Evolutionary conservation across 2,888 invertebrate species (phyloP).

Genomic region (Nomada fucata): DNA sequence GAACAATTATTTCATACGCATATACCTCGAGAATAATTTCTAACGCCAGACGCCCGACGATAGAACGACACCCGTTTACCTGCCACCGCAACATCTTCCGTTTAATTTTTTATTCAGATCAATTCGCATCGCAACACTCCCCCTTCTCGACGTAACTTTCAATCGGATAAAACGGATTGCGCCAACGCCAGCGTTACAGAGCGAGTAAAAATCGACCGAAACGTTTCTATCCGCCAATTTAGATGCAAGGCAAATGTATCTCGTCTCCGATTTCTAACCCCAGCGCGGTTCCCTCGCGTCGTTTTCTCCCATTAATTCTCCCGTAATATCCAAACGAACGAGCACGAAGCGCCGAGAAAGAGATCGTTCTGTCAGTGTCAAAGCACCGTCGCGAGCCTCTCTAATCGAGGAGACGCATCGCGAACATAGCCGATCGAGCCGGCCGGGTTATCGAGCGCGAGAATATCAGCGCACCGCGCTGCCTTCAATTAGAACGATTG

Average conservation of each 20-base stretch:
- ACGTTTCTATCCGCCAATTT: not conserved
- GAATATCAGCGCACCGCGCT: constrained; percentile 21
- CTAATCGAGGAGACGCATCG: constrained; percentile 39
- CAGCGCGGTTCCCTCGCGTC: constrained; percentile 4
- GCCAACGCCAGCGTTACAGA: not conserved
- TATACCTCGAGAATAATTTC: too few species aligned
- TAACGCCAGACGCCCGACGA: too few species aligned
- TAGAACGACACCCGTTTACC: too few species aligned
- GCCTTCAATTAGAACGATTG: constrained; percentile 65
- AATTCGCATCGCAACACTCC: too few species aligned
- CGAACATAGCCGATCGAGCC: constrained; percentile 6
- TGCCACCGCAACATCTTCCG: too few species aligned
- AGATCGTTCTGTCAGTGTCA: constrained; percentile 37
- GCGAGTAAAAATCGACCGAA: constrained; percentile 1
- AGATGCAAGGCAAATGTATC: too few species aligned
- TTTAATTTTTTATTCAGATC: too few species aligned
- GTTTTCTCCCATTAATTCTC: constrained; percentile 38
- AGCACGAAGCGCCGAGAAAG: not conserved
- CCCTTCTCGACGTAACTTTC: too few species aligned
- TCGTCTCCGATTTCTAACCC: not conserved
- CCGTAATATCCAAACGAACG: constrained; percentile 17
- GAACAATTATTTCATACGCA: too few species aligned
- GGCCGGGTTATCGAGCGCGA: constrained; percentile 39
- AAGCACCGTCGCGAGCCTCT: not conserved
- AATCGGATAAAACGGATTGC: too few species aligned